Conservation (phyloP, 2,113 vertebrate genomes). For the Rhizomys pruinosus region DNA sequence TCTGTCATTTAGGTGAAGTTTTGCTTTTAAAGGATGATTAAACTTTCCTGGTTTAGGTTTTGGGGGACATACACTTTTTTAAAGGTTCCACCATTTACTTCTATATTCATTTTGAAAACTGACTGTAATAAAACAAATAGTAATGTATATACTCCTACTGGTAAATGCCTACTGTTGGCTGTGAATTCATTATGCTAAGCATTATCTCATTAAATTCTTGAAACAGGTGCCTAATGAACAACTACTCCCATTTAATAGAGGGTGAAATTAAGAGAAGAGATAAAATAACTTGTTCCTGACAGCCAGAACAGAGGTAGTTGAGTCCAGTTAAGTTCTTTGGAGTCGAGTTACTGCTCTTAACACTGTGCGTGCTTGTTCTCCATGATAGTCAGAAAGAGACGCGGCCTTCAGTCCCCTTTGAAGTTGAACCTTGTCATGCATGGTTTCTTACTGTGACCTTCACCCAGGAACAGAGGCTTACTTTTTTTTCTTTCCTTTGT, state of each 20-base stretch:
- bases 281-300: neutral
- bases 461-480: neutral
- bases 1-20: conserved; percentile 20
- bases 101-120: neutral
- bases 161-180: neutral
- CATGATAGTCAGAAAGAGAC: neutral
- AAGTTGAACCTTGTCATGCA: neutral
- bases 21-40: conserved; percentile 31
- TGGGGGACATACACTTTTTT: neutral
- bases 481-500: neutral
- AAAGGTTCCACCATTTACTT: neutral
- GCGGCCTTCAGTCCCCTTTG: neutral
- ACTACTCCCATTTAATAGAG: neutral
- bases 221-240: neutral
- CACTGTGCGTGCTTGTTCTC: neutral
- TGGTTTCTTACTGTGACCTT: neutral
- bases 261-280: neutral
- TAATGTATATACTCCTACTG: neutral
- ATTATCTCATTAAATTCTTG: conserved; percentile 11
- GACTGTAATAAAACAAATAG: neutral
- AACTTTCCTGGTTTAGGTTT: conserved; percentile 20
- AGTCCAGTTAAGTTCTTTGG: neutral
- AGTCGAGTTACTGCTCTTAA: neutral
- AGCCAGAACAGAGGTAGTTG: neutral
- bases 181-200: neutral